Evolutionary conservation across 2,113 vertebrate species (phyloP), one percentile per base, ranked within the genome.

Genomic region (Istiophorus platypterus): DNA sequence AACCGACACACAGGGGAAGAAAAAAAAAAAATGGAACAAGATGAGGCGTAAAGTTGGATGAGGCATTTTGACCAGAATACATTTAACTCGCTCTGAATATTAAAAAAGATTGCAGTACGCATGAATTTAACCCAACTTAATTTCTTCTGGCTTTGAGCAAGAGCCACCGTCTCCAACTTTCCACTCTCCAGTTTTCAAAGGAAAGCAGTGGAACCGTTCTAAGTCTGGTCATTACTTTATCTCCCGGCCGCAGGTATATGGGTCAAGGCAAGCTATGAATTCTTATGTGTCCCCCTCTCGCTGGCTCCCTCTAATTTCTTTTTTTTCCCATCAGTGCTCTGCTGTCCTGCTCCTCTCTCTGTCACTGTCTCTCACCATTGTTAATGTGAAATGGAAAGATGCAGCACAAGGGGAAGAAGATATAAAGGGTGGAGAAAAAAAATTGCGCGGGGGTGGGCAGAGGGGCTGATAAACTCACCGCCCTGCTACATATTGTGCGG

Each of bases 201-300:
- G 8, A 58, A 54, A 42, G 22, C 5, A 13, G 11, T 7, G 49
- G 51, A 29, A 7, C 29, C 1, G 47, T 47, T 65, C 41, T 62
- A 41, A 63, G 20, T 26, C 62, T 7, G 13, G 29, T 27, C 31
- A 22, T 63, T 31, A 51, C 31, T 72, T 82, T 15, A 77, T 72
- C 81, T 86, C 42, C 71, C n/a, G 47, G 22, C 85, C 85, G 70
- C 89, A 91, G 89, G 87, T 88, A 91, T 84, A n/a, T 91, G 84
- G 89, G 89, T 85, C 85, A 87, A 65, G 70, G 24, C 54, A 27
- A 68, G 84, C 84, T 87, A 76, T 81, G 78, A 78, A 79, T 88
- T 54, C 68, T 59, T 71, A 76, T 78, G 51, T 39, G 34, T 20
- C 39, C 22, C 52, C 54, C 45, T 37, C 26, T 22, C 17, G 29